Evolutionary conservation across 2,113 vertebrate genomes (phyloP).

Genomic region (Prietella phreatophila): DNA sequence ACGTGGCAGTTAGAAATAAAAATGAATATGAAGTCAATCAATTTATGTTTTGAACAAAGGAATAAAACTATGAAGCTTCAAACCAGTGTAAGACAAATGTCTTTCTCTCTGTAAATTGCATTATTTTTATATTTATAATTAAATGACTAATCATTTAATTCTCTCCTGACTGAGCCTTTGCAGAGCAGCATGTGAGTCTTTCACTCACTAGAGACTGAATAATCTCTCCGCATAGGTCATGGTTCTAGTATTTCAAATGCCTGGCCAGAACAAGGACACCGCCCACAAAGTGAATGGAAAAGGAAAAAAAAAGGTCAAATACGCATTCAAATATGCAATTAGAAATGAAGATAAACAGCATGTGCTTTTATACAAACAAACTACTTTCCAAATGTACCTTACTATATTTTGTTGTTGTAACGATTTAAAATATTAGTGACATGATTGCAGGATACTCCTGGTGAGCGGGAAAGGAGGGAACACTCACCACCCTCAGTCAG

Average conservation of each 20-base stretch:
- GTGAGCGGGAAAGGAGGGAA: not conserved
- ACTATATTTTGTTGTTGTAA: not conserved
- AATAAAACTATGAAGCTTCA: not conserved
- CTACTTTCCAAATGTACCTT: not conserved
- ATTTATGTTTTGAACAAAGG: not conserved
- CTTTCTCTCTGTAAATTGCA: conserved; percentile 2
- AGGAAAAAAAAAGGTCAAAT: not conserved
- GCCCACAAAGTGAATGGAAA: conserved; percentile 18
- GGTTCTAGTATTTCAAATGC: conserved; percentile 47
- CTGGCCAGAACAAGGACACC: not conserved
- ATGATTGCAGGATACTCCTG: not conserved
- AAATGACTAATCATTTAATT: not conserved
- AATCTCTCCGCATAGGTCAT: conserved; percentile 40
- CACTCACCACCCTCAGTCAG: not conserved
- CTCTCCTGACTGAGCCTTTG: conserved; percentile 8
- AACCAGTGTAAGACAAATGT: not conserved
- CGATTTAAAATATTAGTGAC: not conserved
- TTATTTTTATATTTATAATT: not conserved
- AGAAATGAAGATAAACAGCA: not conserved
- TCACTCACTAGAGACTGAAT: conserved; percentile 29
- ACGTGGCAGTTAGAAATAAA: not conserved
- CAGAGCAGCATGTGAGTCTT: conserved; percentile 10
- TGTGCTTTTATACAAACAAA: not conserved
- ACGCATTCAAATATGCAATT: not conserved
- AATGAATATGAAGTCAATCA: not conserved